Evolutionary conservation across 2,888 invertebrate species (phyloP), one percentile per base, ranked within the genome.

Genomic region (Dinocampus coccinellae): DNA sequence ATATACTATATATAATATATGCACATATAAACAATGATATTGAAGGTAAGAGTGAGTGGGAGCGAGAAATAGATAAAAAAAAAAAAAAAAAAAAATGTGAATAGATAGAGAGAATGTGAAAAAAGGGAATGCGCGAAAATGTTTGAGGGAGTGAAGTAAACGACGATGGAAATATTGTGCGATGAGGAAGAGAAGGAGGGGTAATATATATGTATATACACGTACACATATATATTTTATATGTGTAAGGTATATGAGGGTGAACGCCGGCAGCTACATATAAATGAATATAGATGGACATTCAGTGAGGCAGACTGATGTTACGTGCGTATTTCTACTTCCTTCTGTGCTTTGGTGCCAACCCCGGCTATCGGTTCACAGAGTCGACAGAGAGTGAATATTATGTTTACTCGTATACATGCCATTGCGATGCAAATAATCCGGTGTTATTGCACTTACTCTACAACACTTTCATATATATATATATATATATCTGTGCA

Each of bases 391-490:
- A 83, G 85, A 85, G 86, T 84, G 86, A 87, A 86, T 87, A 87
- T 87, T 87, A 86, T 87, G 87, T 85, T 85, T 85, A 84, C 85
- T 80, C 83, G 84, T 85, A 85, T 84, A 84, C 85, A 85, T 82
- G 83, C 84, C 83, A 84, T 83, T 84, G 85, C 84, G 85, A 85
- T 87, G 86, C 86, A 86, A 87, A 87, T 87, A 87, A 87, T 87
- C 87, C 85, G 84, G 86, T 86, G 86, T 87, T 87, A 87, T 87
- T 87, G 85, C 87, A 87, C 86, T 86, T 86, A 86, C 85, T 85
- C 84, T 81, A 76, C 80, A 79, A 77, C 74, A 65, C 70, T 69
- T 73, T 66, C 16, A 47, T 47, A 47, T 47, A 16, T 2, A 16
- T 20, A n/a, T 20, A 47, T 47, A 39, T n/a, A 47, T 16, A 47